Evolutionary conservation across 2,113 vertebrate species (phyloP), one percentile per base, ranked within the genome.

Genomic region (Leptocoma aspasia): DNA sequence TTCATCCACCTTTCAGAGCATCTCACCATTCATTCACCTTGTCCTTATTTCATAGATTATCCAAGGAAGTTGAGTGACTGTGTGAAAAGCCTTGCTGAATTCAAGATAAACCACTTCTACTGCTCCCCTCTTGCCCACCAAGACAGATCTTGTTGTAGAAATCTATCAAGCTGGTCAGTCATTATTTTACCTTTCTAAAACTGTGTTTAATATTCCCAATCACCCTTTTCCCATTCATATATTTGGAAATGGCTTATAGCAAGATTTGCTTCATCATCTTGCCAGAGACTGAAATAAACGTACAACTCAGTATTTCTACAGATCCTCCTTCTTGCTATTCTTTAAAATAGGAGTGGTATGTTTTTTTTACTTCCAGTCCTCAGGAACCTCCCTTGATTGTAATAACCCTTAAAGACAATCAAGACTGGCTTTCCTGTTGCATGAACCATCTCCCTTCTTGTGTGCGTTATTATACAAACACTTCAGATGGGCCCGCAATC

Each of bases 141-240:
- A 86, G 11, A 76, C 13, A 59, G 24, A 30, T 35, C 11, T 22
- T 52, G 4, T 24, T 35, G 23, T 33, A 71, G n/a, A 75, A 89
- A 79, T 30, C 31, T 49, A 2, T 37, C 21, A 33, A 16, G 8
- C 14, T 63, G 11, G 3, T 53, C 66, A 83, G 16, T 27, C 11
- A 15, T 26, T 3, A 70, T 65, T 52, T 65, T 56, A 45, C 10
- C 13, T 52, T 82, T 42, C 18, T 52, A 69, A 81, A 50, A 28
- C 9, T 6, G 0, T 27, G 3, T 44, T 57, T 47, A 41, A 22
- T 60, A 18, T 7, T 92, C 44, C 13, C 0, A 54, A 4, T 35
- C 23, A 71, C 5, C 5, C 60, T 54, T 12, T n/a, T 77, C 10
- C 6, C 3, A 3, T 50, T 90, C 30, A 33, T 47, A 14, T 42